These are phyloP conservation scores for Dermatemys mawii DNA, from an alignment of 2,113 vertebrate genomes.

Conservation along the genomic window DNA sequence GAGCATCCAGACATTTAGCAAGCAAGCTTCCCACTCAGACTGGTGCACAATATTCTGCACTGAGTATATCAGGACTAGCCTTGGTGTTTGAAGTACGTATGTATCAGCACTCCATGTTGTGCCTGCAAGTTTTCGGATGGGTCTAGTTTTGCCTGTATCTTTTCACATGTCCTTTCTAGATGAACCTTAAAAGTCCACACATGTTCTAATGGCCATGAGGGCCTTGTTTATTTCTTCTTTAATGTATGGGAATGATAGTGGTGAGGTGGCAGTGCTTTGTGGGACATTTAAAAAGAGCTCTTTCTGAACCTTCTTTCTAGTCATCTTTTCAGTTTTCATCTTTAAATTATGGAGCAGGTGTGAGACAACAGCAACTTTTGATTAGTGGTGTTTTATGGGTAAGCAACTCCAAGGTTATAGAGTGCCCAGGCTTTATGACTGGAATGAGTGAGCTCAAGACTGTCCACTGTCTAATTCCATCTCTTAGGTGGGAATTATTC, in stretches of 20 bases:
- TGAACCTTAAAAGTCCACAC: too few species aligned
- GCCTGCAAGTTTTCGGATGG: too few species aligned
- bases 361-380: background rate
- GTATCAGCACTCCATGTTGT: too few species aligned
- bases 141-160: too few species aligned
- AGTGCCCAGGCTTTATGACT: background rate
- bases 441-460: background rate
- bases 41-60: too few species aligned
- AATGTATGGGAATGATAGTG: background rate
- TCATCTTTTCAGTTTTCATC: background rate
- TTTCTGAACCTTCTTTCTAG: background rate
- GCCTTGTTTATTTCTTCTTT: background rate
- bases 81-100: too few species aligned
- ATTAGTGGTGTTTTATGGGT: background rate
- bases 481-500: background rate
- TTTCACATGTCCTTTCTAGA: too few species aligned
- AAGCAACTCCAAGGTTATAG: background rate
- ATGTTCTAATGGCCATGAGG: background rate
- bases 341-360: too few species aligned
- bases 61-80: too few species aligned
- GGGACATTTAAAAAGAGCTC: background rate
- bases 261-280: background rate
- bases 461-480: background rate
- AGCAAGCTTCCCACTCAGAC: too few species aligned
- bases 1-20: too few species aligned